Evolutionary conservation across 2,113 vertebrate species (phyloP), one percentile per base, ranked within the genome.

Genomic region (Bostrychus sinensis): DNA sequence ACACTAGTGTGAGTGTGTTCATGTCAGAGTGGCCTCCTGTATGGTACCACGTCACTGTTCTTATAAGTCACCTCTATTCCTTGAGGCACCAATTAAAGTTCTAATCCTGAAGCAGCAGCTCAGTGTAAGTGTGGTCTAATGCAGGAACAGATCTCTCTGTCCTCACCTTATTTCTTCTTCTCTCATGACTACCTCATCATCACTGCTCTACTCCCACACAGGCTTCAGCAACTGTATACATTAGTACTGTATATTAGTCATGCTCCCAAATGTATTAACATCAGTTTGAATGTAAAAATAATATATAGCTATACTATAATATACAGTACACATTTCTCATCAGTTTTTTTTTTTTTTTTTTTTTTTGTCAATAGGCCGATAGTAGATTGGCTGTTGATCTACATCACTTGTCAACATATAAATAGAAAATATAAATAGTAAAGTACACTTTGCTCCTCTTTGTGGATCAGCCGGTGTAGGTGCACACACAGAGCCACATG

Each of bases 21-120:
- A 62, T 75, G 73, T 82, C 66, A 66, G 67, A 37, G 50, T 65
- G 71, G 77, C 70, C 85, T 61, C 4, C 80, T 62, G 56, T 76
- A 77, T 83, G 56, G 43, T 75, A 77, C 78, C 65, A 59, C 62
- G 81, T 69, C 57, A 70, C 68, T 77, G 83, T 82, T 85, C 81
- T 86, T 62, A n/a, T n/a, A n/a, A 74, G 43, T 82, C 70, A n/a
- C 66, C 55, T 23, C 51, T 89, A 85, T 88, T 91, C 89, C 90
- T 91, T 82, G 62, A 90, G 88, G 91, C 86, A 62, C 83, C 83
- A 91, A 89, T 89, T 91, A 90, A 86, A 81, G 51, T 72, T 75
- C 83, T 90, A 88, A 88, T 84, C 84, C 85, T 82, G 75, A 72
- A 76, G 76, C 72, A 66, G 75, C 78, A 76, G 74, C 66, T 82